Base-by-base conservation (phyloP, 35 echinoderm and acorn worm species). In the Acanthaster planci region DNA sequence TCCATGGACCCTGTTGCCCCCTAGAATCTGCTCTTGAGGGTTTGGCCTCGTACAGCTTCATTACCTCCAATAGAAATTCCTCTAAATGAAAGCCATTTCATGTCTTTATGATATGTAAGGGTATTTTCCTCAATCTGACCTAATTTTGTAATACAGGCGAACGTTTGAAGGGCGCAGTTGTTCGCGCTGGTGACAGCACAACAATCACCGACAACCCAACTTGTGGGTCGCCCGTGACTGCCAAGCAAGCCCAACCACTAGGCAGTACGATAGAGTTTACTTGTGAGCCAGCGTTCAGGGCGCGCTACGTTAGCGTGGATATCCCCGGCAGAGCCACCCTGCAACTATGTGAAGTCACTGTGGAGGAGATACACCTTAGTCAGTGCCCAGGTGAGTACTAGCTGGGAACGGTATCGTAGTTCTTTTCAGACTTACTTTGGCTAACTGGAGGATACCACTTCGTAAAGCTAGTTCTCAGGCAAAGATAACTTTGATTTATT, bases 271-370 rank as follows among this genome's bases (percentile, higher is more conserved):
- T 77, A 5, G 7, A 34, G 5, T 16, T 77, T 5, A 37, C 8
- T 15, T 77, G 76, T 37, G 42, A 10, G 6, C 76, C 37, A 37
- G 35, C 76, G 15, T 39, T 18, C 17, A 38, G 76, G 37, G 76
- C 35, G 2, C 12, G 76, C 2, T 77, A 77, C 42, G 67, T 77
- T 18, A 77, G 76, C 76, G 42, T 77, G 16, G 35, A 77, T 39
- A 39, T 34, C 6, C 35, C 34, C 37, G 36, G 42, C 23, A 77
- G 42, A 39, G 76, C 76, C n/a, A 77, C 42, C 15, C 27, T 77
- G 27, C 15, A 5, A 6, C 8, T 77, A 39, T 77, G 76, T 5
- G 32, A 77, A 26, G 76, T 77, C n/a, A 77, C 37, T 38, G 76
- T 77, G 9, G n/a, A n/a, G n/a, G n/a, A n/a, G n/a, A n/a, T n/a